These are phyloP conservation scores for Setophaga coronata DNA, from an alignment of 2,113 vertebrate genomes.

Conservation along the genomic window DNA sequence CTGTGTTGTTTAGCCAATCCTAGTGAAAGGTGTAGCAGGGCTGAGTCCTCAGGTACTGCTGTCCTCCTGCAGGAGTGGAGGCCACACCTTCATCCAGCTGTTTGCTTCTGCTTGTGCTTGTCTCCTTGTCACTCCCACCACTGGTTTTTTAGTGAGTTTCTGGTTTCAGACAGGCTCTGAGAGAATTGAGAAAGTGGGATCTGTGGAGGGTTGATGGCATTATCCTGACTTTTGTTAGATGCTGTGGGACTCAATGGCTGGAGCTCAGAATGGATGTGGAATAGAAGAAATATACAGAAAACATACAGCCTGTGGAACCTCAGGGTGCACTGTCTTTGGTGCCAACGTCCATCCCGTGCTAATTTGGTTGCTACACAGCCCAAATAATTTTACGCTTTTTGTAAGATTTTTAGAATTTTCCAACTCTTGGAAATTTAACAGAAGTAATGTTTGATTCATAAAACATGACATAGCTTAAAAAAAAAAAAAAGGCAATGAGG, in stretches of 20 bases:
- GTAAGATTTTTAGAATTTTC: background rate
- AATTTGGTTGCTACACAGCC: background rate
- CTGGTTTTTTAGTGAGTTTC: background rate
- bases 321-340: background rate
- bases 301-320: background rate
- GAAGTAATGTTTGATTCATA: background rate
- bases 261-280: background rate
- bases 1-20: background rate
- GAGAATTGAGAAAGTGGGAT: background rate
- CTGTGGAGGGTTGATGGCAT: background rate
- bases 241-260: rapidly evolving
- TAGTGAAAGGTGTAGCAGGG: background rate
- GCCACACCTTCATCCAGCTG: background rate
- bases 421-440: background rate
- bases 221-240: background rate
- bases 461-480: background rate
- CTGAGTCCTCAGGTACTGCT: background rate
- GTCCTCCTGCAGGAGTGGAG: background rate
- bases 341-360: background rate
- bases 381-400: rapidly evolving
- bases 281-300: background rate
- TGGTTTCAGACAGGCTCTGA: background rate
- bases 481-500: background rate
- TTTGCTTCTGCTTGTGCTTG: background rate
- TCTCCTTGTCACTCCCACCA: background rate